These are phyloP conservation scores for Tanypteryx hageni DNA, from an alignment of 2,888 invertebrate genomes.

Conservation along the genomic window DNA sequence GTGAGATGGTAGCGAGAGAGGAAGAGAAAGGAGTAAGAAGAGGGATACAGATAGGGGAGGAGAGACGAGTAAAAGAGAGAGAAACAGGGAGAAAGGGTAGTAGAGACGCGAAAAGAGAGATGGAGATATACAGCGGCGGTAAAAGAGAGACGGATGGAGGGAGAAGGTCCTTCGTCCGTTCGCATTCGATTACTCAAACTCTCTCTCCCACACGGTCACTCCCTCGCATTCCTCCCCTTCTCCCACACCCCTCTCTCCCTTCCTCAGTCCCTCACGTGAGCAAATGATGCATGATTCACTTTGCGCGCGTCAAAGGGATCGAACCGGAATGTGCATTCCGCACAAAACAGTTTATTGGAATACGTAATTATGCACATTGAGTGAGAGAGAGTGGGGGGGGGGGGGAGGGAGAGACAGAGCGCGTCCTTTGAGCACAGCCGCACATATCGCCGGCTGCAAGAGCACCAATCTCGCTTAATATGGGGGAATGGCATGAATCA, in stretches of 20 bases:
- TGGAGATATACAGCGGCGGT: background rate
- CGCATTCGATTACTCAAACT: conserved; percentile 12
- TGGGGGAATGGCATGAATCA: conserved; percentile 37
- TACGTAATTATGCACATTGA: conserved; percentile 38
- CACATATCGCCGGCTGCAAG: conserved; percentile 17
- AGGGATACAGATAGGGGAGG: background rate
- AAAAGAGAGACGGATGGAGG: background rate
- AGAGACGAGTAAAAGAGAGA: background rate
- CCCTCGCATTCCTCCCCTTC: background rate
- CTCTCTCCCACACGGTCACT: background rate
- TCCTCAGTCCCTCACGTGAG: background rate
- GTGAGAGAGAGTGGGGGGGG: background rate
- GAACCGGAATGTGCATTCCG: conserved; percentile 46
- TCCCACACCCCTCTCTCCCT: background rate
- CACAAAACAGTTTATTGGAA: conserved; percentile 47
- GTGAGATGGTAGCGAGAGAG: background rate
- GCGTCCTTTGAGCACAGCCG: conserved; percentile 27
- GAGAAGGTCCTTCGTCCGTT: background rate
- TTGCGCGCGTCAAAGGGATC: conserved; percentile 33
- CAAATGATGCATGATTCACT: conserved; percentile 30
- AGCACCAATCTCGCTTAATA: conserved; percentile 28
- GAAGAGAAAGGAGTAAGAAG: background rate
- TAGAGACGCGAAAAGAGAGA: background rate
- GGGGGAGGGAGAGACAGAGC: background rate
- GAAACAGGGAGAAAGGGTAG: background rate